Percentiles rank a stretch among this genome's conserved stretches.
These are phyloP conservation scores for Paramisgurnus dabryanus DNA, from an alignment of 2,113 vertebrate species.

Conservation along the genomic window DNA sequence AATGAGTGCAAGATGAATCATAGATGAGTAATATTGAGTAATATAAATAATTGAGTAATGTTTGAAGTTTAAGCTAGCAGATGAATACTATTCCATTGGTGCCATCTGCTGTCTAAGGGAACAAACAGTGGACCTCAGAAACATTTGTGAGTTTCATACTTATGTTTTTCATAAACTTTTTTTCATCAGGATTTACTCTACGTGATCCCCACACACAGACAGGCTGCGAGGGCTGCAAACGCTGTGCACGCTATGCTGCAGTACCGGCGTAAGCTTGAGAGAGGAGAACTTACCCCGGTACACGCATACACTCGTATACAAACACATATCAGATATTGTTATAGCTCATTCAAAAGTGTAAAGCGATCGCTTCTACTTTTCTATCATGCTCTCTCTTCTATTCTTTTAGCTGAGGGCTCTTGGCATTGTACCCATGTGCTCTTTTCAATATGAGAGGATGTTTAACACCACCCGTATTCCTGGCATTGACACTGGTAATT, in stretches of 20 bases:
- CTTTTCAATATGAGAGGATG: constrained; percentile 90
- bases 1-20: no score
- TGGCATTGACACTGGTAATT: constrained; percentile 84
- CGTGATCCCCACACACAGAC: constrained; percentile 75
- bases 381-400: neutral
- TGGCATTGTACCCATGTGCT: constrained; percentile 91
- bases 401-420: constrained; percentile 82
- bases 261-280: constrained; percentile 89
- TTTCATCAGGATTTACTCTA: constrained; percentile 81
- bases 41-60: no score
- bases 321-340: neutral
- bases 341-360: neutral
- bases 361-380: neutral
- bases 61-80: no score
- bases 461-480: constrained; percentile 94
- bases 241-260: constrained; percentile 84
- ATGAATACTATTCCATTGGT: neutral
- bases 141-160: neutral
- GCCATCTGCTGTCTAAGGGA: neutral
- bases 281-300: constrained; percentile 87
- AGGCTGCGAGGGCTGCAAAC: constrained; percentile 87
- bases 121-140: neutral
- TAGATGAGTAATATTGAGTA: no score
- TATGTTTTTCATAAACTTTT: neutral
- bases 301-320: constrained; percentile 1